Evolutionary conservation across 2,113 vertebrate species (phyloP).

Genomic region (Tragulus kanchil): DNA sequence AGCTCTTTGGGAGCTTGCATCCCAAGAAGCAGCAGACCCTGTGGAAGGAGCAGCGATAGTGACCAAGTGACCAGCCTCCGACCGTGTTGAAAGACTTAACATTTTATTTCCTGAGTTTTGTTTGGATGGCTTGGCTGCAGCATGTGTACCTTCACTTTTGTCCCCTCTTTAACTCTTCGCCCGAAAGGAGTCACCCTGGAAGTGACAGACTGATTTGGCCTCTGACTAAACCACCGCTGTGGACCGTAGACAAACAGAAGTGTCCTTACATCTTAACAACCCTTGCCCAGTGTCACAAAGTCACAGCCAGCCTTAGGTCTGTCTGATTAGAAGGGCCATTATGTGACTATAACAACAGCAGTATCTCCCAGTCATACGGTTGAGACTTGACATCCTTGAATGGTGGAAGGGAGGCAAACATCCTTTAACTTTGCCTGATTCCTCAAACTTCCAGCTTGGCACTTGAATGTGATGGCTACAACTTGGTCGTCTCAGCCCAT

Average conservation of each 20-base stretch:
- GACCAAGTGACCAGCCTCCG: not conserved
- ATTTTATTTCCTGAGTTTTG: not conserved
- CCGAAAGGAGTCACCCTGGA: no score
- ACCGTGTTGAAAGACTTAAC: not conserved
- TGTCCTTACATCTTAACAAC: not conserved
- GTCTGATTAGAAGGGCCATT: not conserved
- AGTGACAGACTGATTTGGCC: not conserved
- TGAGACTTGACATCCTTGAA: not conserved
- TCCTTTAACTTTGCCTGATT: not conserved
- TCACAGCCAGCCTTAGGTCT: not conserved
- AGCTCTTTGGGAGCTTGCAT: not conserved
- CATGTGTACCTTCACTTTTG: not conserved
- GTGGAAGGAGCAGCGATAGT: not conserved
- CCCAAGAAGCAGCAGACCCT: not conserved
- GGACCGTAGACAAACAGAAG: not conserved
- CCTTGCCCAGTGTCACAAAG: not conserved
- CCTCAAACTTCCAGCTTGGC: not conserved
- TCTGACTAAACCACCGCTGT: not conserved
- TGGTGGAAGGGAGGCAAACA: not conserved
- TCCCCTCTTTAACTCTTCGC: not conserved
- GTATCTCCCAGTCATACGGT: not conserved
- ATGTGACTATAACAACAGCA: not conserved
- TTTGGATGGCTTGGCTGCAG: not conserved
- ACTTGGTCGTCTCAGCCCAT: not conserved
- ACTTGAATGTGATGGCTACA: not conserved